Base-by-base conservation (phyloP, 2,888 invertebrate species). In the Ferrisia virgata region DNA sequence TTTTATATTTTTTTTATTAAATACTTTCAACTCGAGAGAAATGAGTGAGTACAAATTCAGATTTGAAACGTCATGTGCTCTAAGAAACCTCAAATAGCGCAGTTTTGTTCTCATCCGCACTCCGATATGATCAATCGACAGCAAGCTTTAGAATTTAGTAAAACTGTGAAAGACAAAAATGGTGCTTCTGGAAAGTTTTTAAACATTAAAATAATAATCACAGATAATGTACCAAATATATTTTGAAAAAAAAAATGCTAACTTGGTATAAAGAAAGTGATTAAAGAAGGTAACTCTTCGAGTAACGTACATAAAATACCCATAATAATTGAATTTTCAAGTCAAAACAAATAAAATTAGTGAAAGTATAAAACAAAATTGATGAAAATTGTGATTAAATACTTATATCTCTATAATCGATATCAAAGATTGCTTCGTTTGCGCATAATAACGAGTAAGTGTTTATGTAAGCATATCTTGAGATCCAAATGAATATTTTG, bases 391-490 rank as follows among this genome's bases (percentile, higher is more conserved):
- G 64, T 80, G 40, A 58, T 81, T 36, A 81, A 53, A 58, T 58
- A 33, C 81, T 28, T 58, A 81, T 22, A 31, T 83, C 76, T 28
- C 83, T 18, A 47, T 40, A 83, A 76, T 83, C 69, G 39, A 83
- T 72, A 47, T 83, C 83, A 22, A 83, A 83, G 11, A 72, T 83
- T 40, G 83, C 83, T 33, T 69, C 40, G 25, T 76, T 83, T 33
- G 76, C 83, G 69, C 76, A 47, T 11, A 84, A 28, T 39, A 79
- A 47, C 5, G 85, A 85, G 79, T 82, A 85, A 6, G 96, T 95
- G 89, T 98, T 98, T 86, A 98, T 93, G 86, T 95, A 91, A 90
- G 96, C 94, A 88, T 98, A 98, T 84, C 97, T 92, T 15, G 97
- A 97, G 89, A 96, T 95, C 64, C 92, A 88, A 87, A 98, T 93